These are phyloP conservation scores for Chirona hameri DNA, from an alignment of 2,888 invertebrate genomes.

Conservation along the genomic window DNA sequence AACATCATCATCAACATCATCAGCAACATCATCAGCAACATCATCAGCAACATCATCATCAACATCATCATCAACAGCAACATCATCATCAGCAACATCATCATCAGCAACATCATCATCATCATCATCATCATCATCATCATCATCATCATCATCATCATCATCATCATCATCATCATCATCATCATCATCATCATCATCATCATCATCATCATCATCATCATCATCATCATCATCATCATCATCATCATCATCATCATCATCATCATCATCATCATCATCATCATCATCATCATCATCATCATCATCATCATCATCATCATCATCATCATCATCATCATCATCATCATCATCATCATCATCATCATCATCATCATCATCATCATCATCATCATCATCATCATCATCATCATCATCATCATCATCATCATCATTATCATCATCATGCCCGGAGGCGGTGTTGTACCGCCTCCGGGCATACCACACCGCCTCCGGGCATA, in stretches of 20 bases:
- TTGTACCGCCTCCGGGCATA: too few species aligned
- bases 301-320: conserved; percentile 22
- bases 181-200: conserved; percentile 22
- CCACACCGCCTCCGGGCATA: too few species aligned
- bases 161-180: conserved; percentile 22
- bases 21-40: too few species aligned
- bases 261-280: conserved; percentile 22
- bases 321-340: conserved; percentile 22
- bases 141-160: conserved; percentile 22
- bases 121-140: too few species aligned
- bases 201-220: conserved; percentile 22
- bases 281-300: conserved; percentile 22
- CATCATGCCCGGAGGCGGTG: too few species aligned
- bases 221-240: conserved; percentile 22
- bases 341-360: conserved; percentile 22
- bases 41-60: too few species aligned
- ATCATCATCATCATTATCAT: not conserved
- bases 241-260: conserved; percentile 22
- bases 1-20: too few species aligned
- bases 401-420: not conserved
- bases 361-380: not conserved
- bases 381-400: not conserved
- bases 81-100: too few species aligned
- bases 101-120: too few species aligned
- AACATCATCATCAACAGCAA: too few species aligned